A percentile compares a stretch with the other conserved stretches of the same genome.
Evolutionary conservation across 2,888 invertebrate species (phyloP).

Genomic region (Philhelius pedissequus): DNA sequence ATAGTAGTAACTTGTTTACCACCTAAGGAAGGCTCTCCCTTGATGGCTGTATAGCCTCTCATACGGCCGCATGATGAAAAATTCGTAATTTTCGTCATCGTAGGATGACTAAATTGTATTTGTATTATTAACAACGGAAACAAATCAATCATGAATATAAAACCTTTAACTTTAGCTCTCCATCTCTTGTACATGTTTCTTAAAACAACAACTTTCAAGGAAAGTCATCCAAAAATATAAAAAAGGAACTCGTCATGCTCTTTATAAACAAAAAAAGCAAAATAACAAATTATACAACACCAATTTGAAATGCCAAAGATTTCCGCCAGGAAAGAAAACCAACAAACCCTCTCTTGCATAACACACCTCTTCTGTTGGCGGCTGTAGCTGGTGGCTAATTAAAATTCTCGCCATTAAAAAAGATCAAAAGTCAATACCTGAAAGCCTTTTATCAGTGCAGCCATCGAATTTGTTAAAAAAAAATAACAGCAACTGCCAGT

Average conservation of each 20-base stretch:
- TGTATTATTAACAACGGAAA: neutral
- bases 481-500: neutral
- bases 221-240: neutral
- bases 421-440: conserved; percentile 32
- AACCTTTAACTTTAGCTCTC: neutral
- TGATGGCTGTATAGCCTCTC: no score
- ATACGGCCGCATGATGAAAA: no score
- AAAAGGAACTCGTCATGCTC: neutral
- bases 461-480: conserved; percentile 12
- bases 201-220: neutral
- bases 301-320: conserved; percentile 14
- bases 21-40: no score
- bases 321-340: neutral
- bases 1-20: no score
- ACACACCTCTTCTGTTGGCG: conserved; percentile 17
- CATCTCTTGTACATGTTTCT: neutral
- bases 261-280: neutral
- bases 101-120: no score
- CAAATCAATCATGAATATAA: neutral
- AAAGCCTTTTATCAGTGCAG: neutral
- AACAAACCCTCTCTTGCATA: conserved; percentile 1
- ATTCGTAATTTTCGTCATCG: no score
- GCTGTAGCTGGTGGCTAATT: conserved; percentile 27
- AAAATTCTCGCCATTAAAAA: conserved; percentile 36
- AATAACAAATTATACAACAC: conserved; percentile 21